phyloP scores from a whole-genome alignment of 2,113 vertebrate genomes.

The Ammodytes marinus region DNA sequence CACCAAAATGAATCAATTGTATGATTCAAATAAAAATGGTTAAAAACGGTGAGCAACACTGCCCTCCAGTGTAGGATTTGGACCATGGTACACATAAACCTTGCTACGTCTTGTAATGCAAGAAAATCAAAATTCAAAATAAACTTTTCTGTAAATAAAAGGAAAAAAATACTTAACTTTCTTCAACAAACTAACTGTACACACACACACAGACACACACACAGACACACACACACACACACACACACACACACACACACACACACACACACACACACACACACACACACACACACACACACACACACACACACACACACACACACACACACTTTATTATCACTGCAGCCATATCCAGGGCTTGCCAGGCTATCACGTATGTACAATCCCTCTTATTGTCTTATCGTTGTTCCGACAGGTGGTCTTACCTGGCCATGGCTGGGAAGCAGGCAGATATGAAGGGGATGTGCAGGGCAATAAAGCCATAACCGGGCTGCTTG shows the following conservation, averaged over 20 bases:
- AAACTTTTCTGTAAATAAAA: not conserved
- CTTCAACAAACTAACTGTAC: not conserved
- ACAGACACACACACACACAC: conserved; percentile 20
- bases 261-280: conserved; percentile 14
- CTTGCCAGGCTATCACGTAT: conserved; percentile 48
- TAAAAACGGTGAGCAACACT: conserved; percentile 54
- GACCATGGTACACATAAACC: not conserved
- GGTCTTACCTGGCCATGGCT: conserved; percentile 76
- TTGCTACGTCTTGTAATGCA: not conserved
- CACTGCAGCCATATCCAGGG: conserved; percentile 47
- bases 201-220: conserved; percentile 5
- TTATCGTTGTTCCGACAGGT: conserved; percentile 83
- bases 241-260: conserved; percentile 17
- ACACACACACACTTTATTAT: conserved; percentile 48
- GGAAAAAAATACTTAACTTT: not conserved
- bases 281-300: conserved; percentile 23
- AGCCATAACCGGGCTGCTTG: conserved; percentile 80
- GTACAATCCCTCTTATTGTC: conserved; percentile 66
- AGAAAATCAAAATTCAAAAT: not conserved
- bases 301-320: not conserved
- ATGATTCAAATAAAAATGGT: conserved; percentile 2
- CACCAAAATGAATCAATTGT: not conserved
- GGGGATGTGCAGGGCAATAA: conserved; percentile 82
- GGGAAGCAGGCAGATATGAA: conserved; percentile 76
- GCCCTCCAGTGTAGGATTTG: conserved; percentile 55